Base-by-base conservation (phyloP, 2,797 vertebrate species). In the Microchirus variegatus region DNA sequence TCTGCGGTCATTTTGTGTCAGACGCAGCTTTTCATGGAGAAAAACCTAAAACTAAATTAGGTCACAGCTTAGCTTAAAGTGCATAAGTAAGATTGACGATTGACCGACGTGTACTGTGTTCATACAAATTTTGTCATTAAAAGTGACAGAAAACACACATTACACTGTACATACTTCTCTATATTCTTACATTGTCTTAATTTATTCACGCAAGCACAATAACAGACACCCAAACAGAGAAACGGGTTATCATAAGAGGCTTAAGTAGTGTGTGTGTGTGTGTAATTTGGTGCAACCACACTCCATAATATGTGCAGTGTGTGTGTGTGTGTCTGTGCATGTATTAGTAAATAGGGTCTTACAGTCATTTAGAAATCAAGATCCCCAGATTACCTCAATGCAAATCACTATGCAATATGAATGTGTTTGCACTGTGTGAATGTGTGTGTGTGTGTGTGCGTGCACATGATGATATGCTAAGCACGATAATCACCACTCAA, bases 271-370 rank as follows among this genome's bases (percentile, higher is more conserved):
- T 51, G 38, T 63, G 46, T 70, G 43, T 64, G 51, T 61, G 54
- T 67, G 58, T 54, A 17, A 68, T 50, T 46, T 31, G 31, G 31
- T 31, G 31, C 7, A 31, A 31, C 31, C 31, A 31, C 31, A 31
- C 31, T 31, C 31, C 31, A 31, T 31, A 31, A 31, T 31, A 31
- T 31, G 31, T 31, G 31, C 31, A 31, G 53, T 72, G 56, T 59
- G 43, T 77, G 67, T 72, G 56, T 57, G 40, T 77, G 53, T 72
- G 56, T 59, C 40, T 77, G 67, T 72, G 56, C 57, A 40, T 77
- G 67, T 84, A 88, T 82, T 88, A 89, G 87, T 89, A 85, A 75
- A 81, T 67, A 69, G 75, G 80, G 78, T 74, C 83, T 91, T 88
- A 84, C 62, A 84, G 84, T 81, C 54, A 78, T 85, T 86, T 70